phyloP scores from a whole-genome alignment of 2,113 vertebrate genomes.

The Eulemur rufifrons region DNA sequence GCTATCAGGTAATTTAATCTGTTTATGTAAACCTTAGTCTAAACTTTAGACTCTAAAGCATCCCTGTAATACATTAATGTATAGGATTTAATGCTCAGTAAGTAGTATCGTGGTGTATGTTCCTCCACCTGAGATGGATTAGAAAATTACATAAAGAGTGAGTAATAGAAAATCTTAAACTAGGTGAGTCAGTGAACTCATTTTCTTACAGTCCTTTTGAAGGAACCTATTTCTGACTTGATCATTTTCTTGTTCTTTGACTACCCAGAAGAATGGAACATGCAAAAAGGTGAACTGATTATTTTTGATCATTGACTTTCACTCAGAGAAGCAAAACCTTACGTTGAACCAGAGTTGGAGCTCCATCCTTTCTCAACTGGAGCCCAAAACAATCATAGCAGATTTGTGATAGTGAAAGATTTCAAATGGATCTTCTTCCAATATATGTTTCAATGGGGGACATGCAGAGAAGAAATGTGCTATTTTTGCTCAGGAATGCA shows the following conservation, averaged over 20 bases:
- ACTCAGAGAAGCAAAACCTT: neutral
- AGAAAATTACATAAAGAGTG: neutral
- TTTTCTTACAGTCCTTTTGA: neutral
- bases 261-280: neutral
- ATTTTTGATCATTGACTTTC: neutral
- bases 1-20: neutral
- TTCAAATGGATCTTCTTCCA: neutral
- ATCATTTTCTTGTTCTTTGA: neutral
- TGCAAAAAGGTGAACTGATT: neutral
- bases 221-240: neutral
- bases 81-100: neutral
- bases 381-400: neutral
- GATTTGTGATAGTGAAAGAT: neutral
- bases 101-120: neutral
- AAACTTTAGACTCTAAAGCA: neutral
- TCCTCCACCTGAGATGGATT: neutral
- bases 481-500: neutral
- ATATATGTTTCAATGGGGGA: neutral
- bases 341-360: neutral
- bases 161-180: neutral
- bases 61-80: neutral
- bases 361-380: neutral
- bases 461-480: neutral
- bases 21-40: neutral
- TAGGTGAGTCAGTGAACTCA: neutral